phyloP scores from a whole-genome alignment of 1,140 invertebrate species.

The Phocides pigmalion region DNA sequence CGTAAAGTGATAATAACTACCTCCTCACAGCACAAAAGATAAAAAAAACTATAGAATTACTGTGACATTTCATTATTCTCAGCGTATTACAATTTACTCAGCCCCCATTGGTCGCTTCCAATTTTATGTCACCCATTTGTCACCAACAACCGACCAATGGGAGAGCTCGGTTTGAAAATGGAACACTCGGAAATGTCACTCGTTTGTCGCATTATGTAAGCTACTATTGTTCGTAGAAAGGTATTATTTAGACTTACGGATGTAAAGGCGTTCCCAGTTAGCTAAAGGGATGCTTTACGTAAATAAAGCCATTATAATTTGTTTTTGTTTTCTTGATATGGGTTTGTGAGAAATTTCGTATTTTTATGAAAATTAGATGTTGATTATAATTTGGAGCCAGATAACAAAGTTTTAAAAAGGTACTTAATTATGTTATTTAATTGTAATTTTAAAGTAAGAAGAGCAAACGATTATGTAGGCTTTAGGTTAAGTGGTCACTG shows the following conservation, averaged over 20 bases:
- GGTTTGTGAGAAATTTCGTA: too few species aligned
- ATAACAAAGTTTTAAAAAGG: too few species aligned
- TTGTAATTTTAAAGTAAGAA: too few species aligned
- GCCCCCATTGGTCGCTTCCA: constrained; percentile 54
- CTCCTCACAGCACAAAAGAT: not conserved
- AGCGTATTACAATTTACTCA: constrained; percentile 34
- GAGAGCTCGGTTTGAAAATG: constrained; percentile 53
- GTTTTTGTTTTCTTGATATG: too few species aligned
- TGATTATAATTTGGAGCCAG: too few species aligned
- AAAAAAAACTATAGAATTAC: not conserved
- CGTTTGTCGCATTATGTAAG: constrained; percentile 59
- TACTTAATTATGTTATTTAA: too few species aligned
- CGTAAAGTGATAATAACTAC: not conserved
- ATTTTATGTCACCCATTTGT: constrained; percentile 76
- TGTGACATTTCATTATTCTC: constrained; percentile 32
- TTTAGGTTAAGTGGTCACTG: too few species aligned
- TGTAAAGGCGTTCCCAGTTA: constrained; percentile 1
- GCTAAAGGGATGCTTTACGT: too few species aligned
- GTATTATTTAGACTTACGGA: not conserved
- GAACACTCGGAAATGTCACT: constrained; percentile 70
- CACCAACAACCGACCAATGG: constrained; percentile 72
- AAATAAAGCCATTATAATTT: too few species aligned
- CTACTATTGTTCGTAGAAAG: constrained; percentile 35
- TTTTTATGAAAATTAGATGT: too few species aligned
- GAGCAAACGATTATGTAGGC: too few species aligned